Evolutionary conservation across 2,797 vertebrate species (phyloP).

Genomic region (Setipinna tenuifilis): DNA sequence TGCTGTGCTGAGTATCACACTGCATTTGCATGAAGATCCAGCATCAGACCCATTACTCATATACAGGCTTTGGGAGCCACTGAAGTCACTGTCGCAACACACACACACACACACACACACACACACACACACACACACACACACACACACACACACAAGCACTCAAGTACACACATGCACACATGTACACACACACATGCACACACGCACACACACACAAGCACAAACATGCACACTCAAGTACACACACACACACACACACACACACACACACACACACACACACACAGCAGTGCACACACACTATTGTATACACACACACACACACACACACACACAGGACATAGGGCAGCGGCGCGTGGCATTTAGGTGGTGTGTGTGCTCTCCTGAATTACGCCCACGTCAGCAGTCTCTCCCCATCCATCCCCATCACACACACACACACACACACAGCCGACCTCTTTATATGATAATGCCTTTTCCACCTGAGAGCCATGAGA

Average conservation of each 20-base stretch:
- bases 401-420: constrained; percentile 63
- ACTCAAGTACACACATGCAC: background rate
- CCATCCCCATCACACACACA: constrained; percentile 45
- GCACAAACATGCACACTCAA: background rate
- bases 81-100: too few species aligned
- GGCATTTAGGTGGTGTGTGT: constrained; percentile 23
- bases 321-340: constrained; percentile 38
- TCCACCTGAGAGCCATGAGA: constrained; percentile 73
- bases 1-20: too few species aligned
- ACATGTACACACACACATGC: background rate
- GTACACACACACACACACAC: background rate
- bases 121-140: constrained; percentile 33
- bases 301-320: too few species aligned
- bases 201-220: constrained; percentile 26
- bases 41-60: background rate
- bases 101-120: background rate
- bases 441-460: constrained; percentile 52
- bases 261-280: background rate
- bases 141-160: constrained; percentile 29
- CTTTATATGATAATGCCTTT: constrained; percentile 81
- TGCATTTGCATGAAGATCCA: background rate
- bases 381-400: constrained; percentile 56
- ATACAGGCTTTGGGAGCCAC: background rate
- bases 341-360: constrained; percentile 53
- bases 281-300: too few species aligned